These are phyloP conservation scores for Metellina segmentata DNA, from an alignment of 2,888 invertebrate genomes.

Conservation along the genomic window DNA sequence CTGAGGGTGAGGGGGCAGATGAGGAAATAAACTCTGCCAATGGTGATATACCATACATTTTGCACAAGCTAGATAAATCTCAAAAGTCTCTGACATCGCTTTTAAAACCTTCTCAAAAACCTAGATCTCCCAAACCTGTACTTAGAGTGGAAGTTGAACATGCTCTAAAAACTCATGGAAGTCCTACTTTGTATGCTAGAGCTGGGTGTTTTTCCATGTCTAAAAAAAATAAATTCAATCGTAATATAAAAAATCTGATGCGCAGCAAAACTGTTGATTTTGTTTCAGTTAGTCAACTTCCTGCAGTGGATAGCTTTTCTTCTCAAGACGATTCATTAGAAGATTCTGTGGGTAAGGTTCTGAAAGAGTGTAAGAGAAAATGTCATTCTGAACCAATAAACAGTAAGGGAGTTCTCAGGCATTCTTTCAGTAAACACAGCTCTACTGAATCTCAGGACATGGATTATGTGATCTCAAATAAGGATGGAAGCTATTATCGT, in stretches of 20 bases:
- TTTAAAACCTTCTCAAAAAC: slow-evolving; percentile 59
- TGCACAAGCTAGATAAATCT: slow-evolving; percentile 75
- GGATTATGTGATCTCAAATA: slow-evolving; percentile 67
- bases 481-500: slow-evolving; percentile 74
- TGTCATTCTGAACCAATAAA: slow-evolving; percentile 54
- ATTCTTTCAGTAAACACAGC: slow-evolving; percentile 58
- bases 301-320: slow-evolving; percentile 77
- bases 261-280: slow-evolving; percentile 77
- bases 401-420: slow-evolving; percentile 55
- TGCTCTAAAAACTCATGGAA: slow-evolving; percentile 68
- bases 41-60: slow-evolving; percentile 73
- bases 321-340: slow-evolving; percentile 77
- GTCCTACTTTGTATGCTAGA: slow-evolving; percentile 75
- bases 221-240: slow-evolving; percentile 62
- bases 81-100: slow-evolving; percentile 55
- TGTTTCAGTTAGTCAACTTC: slow-evolving; percentile 77
- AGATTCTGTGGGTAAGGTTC: slow-evolving; percentile 72
- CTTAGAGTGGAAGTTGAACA: slow-evolving; percentile 75
- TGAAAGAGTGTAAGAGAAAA: slow-evolving; percentile 71
- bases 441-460: slow-evolving; percentile 72
- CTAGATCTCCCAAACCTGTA: slow-evolving; percentile 66
- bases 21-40: slow-evolving; percentile 53
- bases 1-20: slow-evolving; percentile 51
- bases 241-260: slow-evolving; percentile 69
- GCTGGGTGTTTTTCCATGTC: slow-evolving; percentile 74